Evolutionary conservation across 2,888 invertebrate genomes (phyloP), one percentile per base, ranked within the genome.

Genomic region (Polydrusus cervinus): DNA sequence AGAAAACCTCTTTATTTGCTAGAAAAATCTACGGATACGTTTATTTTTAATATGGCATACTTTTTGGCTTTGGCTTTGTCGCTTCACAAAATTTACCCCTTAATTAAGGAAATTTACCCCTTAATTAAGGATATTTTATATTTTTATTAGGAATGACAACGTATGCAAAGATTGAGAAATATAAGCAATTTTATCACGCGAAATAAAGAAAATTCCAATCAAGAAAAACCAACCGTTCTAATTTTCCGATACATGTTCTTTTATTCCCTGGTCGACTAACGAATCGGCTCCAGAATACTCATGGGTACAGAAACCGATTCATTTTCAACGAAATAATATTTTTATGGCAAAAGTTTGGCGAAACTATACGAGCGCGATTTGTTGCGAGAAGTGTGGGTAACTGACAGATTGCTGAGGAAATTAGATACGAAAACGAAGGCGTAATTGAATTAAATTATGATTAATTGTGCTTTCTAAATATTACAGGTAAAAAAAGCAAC

Each of bases 171-270:
- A 25, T 25, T 5, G 3, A 3, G 5, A 25, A 25, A 25, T 3
- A 25, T 1, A 43, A 43, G 13, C 43, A 43, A n/a, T 9, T 43
- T 62, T 72, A 40, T 55, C 53, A 60, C 38, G 16, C 53, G 20
- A 49, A 1, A 53, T 30, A 62, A 51, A 62, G 53, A 40, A 60
- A 67, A 68, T 53, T 67, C 43, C 67, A 67, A 73, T 43, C 73
- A 67, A 61, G 49, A 67, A 61, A 51, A 71, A 71, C 51, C 71
- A 67, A 71, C 71, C 49, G 38, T 67, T 70, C 71, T 71, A 66
- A 75, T 75, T 75, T 75, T 62, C 45, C 53, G 30, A 66, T 43
- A 61, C 71, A 65, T 71, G 75, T 71, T 75, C 67, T 61, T 67
- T 71, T 49, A 75, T 75, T 75, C 75, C 74, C 75, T 11, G n/a